Evolutionary conservation across 2,888 invertebrate species (phyloP).

Genomic region (Microdon myrmicae): DNA sequence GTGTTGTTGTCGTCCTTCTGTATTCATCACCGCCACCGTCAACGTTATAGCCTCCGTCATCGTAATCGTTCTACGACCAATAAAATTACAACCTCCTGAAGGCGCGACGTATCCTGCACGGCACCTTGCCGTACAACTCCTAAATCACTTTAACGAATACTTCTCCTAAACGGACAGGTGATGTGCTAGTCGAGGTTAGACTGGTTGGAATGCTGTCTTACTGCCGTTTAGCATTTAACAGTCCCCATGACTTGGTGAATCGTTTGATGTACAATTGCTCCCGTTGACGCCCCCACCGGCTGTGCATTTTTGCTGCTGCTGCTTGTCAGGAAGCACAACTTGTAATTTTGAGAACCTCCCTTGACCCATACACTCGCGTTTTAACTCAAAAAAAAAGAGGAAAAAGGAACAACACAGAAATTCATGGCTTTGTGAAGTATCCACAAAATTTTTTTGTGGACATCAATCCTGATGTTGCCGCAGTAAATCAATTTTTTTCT

Average conservation of each 20-base stretch:
- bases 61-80: neutral
- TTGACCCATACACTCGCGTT: too few relatives aligned
- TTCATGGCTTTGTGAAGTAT: constrained; percentile 44
- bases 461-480: constrained; percentile 48
- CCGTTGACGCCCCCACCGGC: too few relatives aligned
- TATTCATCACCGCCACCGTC: too few relatives aligned
- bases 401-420: too few relatives aligned
- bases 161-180: constrained; percentile 47
- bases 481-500: constrained; percentile 49
- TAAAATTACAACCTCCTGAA: neutral
- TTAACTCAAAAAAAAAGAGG: too few relatives aligned
- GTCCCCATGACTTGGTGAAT: constrained; percentile 45
- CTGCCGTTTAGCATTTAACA: constrained; percentile 51
- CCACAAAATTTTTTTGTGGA: constrained; percentile 47
- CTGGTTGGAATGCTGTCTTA: constrained; percentile 35
- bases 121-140: constrained; percentile 43
- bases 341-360: constrained; percentile 47
- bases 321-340: constrained; percentile 39
- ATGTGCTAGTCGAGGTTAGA: constrained; percentile 9
- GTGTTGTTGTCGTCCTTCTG: too few relatives aligned
- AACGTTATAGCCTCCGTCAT: constrained; percentile 10
- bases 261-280: constrained; percentile 42
- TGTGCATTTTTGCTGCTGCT: constrained; percentile 34
- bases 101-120: too few relatives aligned
- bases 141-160: constrained; percentile 52